phyloP scores from a whole-genome alignment of 2,113 vertebrate species.

The Chascanopsetta lugubris region DNA sequence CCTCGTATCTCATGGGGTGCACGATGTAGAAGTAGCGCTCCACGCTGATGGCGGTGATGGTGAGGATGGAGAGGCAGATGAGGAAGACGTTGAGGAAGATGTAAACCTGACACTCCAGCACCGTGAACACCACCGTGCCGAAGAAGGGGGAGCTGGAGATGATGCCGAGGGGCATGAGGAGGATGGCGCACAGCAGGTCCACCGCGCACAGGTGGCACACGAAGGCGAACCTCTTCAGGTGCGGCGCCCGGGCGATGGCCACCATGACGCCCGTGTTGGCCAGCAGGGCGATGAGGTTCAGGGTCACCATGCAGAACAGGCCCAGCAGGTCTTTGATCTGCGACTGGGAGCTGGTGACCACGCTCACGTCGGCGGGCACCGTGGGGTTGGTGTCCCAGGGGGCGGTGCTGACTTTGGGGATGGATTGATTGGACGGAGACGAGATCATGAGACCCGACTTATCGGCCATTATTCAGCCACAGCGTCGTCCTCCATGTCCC shows the following conservation, averaged over 20 bases:
- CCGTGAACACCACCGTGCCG: conserved; percentile 85
- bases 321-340: conserved; percentile 83
- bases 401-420: conserved; percentile 68
- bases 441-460: conserved; percentile 56
- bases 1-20: conserved; percentile 91
- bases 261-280: conserved; percentile 88
- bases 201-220: conserved; percentile 92
- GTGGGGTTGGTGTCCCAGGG: conserved; percentile 71
- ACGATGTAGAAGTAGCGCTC: conserved; percentile 94
- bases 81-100: conserved; percentile 92
- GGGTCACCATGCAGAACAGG: conserved; percentile 86
- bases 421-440: conserved; percentile 54
- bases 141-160: conserved; percentile 89
- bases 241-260: conserved; percentile 87
- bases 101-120: conserved; percentile 86
- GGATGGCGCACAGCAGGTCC: conserved; percentile 90
- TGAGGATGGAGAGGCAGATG: conserved; percentile 90
- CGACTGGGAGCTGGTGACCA: conserved; percentile 79
- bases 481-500: conserved; percentile 56
- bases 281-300: conserved; percentile 86
- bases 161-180: conserved; percentile 93
- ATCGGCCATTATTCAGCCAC: conserved; percentile 64
- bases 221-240: conserved; percentile 88
- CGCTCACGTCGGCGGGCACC: conserved; percentile 70
- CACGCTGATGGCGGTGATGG: conserved; percentile 89